These are phyloP conservation scores for Ptilorrhoa leucosticta DNA, from an alignment of 2,113 vertebrate genomes.

Conservation along the genomic window DNA sequence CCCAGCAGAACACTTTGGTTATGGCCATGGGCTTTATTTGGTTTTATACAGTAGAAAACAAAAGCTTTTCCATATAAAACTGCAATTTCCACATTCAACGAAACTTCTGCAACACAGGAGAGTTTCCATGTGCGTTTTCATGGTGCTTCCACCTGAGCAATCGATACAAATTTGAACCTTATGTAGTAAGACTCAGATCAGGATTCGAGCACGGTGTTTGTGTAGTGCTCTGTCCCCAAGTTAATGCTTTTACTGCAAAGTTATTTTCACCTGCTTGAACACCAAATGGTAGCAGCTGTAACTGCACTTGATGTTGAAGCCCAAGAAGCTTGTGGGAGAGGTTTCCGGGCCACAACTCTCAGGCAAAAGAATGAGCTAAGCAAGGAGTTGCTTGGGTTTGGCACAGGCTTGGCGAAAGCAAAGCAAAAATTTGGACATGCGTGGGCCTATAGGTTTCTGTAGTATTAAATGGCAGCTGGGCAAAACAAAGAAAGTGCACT, in stretches of 20 bases:
- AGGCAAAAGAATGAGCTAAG: not conserved
- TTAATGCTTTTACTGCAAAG: not conserved
- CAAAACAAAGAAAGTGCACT: not conserved
- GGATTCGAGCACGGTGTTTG: fast-evolving
- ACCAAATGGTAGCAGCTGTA: not conserved
- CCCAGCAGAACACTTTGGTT: not conserved
- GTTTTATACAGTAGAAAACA: not conserved
- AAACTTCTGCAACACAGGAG: not conserved
- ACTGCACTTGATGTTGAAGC: not conserved
- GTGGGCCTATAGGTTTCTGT: not conserved
- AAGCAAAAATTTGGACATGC: fast-evolving
- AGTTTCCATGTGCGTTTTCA: not conserved
- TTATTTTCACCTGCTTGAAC: not conserved
- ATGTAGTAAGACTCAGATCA: not conserved
- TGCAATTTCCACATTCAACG: not conserved
- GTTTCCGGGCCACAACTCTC: not conserved
- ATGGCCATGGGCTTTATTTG: not conserved
- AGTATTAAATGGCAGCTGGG: not conserved
- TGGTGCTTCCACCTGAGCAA: not conserved
- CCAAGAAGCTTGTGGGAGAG: not conserved
- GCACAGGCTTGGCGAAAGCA: not conserved
- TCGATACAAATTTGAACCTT: fast-evolving
- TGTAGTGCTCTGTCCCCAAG: not conserved
- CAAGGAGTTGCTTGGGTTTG: not conserved
- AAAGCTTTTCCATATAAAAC: not conserved